Conservation (phyloP, 2,113 vertebrate species). For the Oncorhynchus kisutch region DNA sequence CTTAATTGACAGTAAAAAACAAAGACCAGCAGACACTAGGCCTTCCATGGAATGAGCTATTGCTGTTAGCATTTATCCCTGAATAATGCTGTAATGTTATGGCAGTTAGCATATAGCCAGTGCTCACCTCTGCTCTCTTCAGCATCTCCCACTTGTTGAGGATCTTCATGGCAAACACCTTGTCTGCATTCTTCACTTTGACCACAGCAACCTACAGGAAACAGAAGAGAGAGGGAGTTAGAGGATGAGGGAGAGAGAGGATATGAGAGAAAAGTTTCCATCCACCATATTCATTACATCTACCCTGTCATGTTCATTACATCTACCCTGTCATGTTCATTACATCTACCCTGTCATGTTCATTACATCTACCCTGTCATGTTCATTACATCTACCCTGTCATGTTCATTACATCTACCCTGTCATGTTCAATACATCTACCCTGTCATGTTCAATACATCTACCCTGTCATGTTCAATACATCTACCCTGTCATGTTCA, state of each 20-base stretch:
- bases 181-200: constrained; percentile 94
- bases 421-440: no score
- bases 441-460: neutral
- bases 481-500: neutral
- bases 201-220: constrained; percentile 90
- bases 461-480: neutral
- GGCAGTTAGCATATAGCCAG: neutral
- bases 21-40: no score
- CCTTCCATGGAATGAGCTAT: no score
- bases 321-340: neutral
- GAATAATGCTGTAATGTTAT: neutral
- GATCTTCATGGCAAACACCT: constrained; percentile 99
- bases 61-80: neutral
- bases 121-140: constrained; percentile 93
- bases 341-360: neutral
- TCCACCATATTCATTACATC: neutral
- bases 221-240: neutral
- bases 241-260: neutral
- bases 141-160: constrained; percentile 99
- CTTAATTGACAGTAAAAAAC: no score
- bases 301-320: neutral
- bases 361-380: neutral
- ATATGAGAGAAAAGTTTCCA: neutral
- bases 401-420: neutral
- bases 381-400: neutral